A percentile compares a stretch with the other conserved stretches of the same genome.
phyloP scores from a whole-genome alignment of 2,888 invertebrate species.

The Diaperis boleti region DNA sequence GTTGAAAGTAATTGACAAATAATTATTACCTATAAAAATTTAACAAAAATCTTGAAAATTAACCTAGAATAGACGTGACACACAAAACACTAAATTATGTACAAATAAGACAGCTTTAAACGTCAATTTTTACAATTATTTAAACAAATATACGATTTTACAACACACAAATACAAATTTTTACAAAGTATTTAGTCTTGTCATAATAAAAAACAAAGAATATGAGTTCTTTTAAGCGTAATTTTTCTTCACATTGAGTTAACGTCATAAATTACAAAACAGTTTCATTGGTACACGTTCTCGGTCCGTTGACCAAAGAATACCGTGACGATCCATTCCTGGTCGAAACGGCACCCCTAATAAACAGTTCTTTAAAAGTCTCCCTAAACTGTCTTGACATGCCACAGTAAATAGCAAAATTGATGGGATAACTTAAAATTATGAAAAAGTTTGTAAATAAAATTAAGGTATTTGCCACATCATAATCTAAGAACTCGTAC shows the following conservation, averaged over 20 bases:
- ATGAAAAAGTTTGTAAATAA: conserved; percentile 92
- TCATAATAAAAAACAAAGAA: conserved; percentile 27
- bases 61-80: conserved; percentile 27
- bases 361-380: conserved; percentile 89
- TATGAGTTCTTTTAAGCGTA: conserved; percentile 44
- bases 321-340: conserved; percentile 81
- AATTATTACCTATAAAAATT: conserved; percentile 15
- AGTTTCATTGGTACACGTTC: conserved; percentile 87
- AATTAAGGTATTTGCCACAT: conserved; percentile 82
- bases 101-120: conserved; percentile 33
- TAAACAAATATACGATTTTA: conserved; percentile 24
- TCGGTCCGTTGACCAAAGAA: conserved; percentile 84
- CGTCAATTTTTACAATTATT: conserved; percentile 13
- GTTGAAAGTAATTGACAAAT: conserved; percentile 58
- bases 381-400: conserved; percentile 96
- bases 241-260: conserved; percentile 33
- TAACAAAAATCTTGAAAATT: conserved; percentile 19
- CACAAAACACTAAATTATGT: conserved; percentile 42
- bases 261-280: conserved; percentile 71
- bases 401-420: conserved; percentile 96
- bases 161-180: conserved; percentile 29
- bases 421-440: conserved; percentile 90
- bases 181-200: conserved; percentile 40
- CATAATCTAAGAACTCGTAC: conserved; percentile 79
- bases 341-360: conserved; percentile 71